Evolutionary conservation across 2,888 invertebrate species (phyloP).

Genomic region (Drosophila multiciliata): DNA sequence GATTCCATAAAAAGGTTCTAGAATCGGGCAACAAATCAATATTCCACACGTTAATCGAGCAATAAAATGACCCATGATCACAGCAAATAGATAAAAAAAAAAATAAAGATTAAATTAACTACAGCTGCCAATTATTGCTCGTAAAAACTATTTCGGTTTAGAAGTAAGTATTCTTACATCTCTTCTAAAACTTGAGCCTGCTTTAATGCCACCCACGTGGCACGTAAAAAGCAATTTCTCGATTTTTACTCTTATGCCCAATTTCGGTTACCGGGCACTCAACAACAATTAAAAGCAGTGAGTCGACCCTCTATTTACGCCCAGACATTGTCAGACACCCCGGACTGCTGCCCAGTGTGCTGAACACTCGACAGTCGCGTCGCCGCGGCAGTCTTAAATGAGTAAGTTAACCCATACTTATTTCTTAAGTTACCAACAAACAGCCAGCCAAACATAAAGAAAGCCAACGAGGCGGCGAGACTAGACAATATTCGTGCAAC

Average conservation of each 20-base stretch:
- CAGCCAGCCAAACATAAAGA: conserved; percentile 21
- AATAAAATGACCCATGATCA: not conserved
- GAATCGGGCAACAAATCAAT: not conserved
- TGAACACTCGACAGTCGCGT: conserved; percentile 38
- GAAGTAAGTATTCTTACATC: not conserved
- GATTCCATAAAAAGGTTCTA: not conserved
- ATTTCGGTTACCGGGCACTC: conserved; percentile 31
- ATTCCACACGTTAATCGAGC: not conserved
- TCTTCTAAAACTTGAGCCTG: conserved; percentile 20
- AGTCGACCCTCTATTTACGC: conserved; percentile 15
- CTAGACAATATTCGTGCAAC: conserved; percentile 4
- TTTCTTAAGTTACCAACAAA: conserved; percentile 1
- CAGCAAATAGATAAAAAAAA: not conserved
- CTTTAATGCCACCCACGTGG: conserved; percentile 40
- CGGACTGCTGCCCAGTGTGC: conserved; percentile 63
- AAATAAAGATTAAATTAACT: not conserved
- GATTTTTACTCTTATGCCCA: conserved; percentile 29
- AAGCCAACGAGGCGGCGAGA: conserved; percentile 30
- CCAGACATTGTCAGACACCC: not conserved
- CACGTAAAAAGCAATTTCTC: conserved; percentile 45
- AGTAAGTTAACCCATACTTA: conserved; percentile 39
- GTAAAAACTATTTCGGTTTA: not conserved
- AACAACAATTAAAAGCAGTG: conserved; percentile 39
- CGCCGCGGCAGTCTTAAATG: conserved; percentile 32
- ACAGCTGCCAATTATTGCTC: not conserved